Evolutionary conservation across 2,113 vertebrate genomes (phyloP).

Genomic region (Corythornis vintsioides): DNA sequence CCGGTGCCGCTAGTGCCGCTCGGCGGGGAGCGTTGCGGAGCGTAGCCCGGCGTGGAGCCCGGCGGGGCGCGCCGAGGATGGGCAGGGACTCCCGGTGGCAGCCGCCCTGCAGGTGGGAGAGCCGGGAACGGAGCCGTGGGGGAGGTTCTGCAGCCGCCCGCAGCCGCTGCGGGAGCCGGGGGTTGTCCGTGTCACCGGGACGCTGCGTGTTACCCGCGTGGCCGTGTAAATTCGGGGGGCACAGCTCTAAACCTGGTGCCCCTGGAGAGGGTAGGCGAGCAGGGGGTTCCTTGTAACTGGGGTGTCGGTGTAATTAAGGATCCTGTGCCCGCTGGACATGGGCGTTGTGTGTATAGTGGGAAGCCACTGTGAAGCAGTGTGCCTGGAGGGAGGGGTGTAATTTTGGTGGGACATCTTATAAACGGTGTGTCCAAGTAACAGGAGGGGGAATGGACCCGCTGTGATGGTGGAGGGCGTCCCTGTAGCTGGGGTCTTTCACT

Average conservation of each 20-base stretch:
- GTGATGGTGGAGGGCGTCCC: neutral
- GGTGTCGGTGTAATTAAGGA: neutral
- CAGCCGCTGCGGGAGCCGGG: neutral
- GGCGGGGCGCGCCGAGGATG: neutral
- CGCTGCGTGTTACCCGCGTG: neutral
- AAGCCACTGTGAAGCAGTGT: neutral
- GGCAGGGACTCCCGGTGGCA: neutral
- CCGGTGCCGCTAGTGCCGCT: neutral
- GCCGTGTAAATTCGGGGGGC: neutral
- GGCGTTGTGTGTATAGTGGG: neutral
- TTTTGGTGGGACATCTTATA: neutral
- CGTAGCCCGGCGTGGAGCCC: neutral
- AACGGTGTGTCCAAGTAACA: neutral
- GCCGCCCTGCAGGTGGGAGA: neutral
- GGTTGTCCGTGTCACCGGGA: neutral
- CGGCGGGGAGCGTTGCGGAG: neutral
- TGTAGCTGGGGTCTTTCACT: neutral
- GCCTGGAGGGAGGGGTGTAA: fast-evolving
- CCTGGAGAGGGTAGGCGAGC: neutral
- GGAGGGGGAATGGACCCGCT: fast-evolving
- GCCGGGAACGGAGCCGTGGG: neutral
- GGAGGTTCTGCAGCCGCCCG: neutral
- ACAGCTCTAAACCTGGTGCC: neutral
- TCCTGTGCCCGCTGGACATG: neutral
- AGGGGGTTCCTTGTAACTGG: too few species aligned